Conservation (phyloP, 92 coral and sea anemone genomes). For the Epizoanthus stellaris region DNA sequence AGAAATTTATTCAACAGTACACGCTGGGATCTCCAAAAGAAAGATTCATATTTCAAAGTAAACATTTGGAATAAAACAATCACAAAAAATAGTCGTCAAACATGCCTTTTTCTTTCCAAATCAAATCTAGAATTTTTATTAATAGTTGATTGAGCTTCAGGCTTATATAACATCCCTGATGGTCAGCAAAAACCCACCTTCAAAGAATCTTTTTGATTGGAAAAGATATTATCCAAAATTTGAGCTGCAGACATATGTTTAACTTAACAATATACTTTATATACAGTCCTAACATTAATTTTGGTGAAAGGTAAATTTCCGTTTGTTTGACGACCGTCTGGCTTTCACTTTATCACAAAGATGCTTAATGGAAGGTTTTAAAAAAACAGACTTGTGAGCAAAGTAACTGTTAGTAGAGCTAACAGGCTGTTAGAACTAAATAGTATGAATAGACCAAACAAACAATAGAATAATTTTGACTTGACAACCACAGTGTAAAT, state of each 20-base stretch:
- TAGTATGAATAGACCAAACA: no score
- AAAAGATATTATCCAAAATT: background rate
- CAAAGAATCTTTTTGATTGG: background rate
- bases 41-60: conserved; percentile 18
- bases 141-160: background rate
- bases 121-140: conserved; percentile 4
- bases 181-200: background rate
- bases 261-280: conserved; percentile 1
- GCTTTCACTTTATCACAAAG: no score
- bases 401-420: no score
- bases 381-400: no score
- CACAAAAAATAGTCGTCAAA: conserved; percentile 15
- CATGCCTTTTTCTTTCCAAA: conserved; percentile 1
- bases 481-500: no score
- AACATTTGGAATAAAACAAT: conserved; percentile 39
- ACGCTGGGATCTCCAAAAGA: conserved; percentile 15
- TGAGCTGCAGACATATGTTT: background rate
- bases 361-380: no score
- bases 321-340: no score
- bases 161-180: background rate
- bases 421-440: no score
- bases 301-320: no score
- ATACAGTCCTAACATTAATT: background rate
- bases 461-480: no score
- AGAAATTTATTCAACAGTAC: conserved; percentile 26